Evolutionary conservation across 2,113 vertebrate species (phyloP).

Genomic region (Acinonyx jubatus): DNA sequence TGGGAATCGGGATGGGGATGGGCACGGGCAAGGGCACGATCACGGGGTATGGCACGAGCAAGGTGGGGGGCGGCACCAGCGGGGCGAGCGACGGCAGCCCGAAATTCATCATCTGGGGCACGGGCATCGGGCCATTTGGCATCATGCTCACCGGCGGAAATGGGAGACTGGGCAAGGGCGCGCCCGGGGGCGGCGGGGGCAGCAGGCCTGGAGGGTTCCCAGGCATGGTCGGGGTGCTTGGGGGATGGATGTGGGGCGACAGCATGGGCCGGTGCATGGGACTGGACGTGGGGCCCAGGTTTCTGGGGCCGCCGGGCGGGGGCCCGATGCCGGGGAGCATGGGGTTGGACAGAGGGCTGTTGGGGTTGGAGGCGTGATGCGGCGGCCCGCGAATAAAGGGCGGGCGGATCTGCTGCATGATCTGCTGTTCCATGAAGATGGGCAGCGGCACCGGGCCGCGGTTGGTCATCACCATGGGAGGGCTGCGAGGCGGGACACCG

Average conservation of each 20-base stretch:
- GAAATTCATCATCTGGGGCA: slow-evolving; percentile 97
- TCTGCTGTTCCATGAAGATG: slow-evolving; percentile 99
- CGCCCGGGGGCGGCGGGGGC: slow-evolving; percentile 91
- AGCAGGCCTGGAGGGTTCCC: slow-evolving; percentile 93
- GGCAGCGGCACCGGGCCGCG: slow-evolving; percentile 97
- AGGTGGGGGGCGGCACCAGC: slow-evolving; percentile 96
- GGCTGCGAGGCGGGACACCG: slow-evolving; percentile 94
- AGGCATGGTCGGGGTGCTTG: slow-evolving; percentile 91
- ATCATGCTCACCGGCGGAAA: slow-evolving; percentile 97
- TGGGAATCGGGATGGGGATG: slow-evolving; percentile 97
- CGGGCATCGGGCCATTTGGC: slow-evolving; percentile 94
- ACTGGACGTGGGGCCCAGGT: slow-evolving; percentile 92
- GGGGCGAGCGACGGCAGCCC: slow-evolving; percentile 97
- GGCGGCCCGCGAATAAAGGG: slow-evolving; percentile 92
- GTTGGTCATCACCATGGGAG: slow-evolving; percentile 99
- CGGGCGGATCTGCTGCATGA: slow-evolving; percentile 97
- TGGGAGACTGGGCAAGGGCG: slow-evolving; percentile 92
- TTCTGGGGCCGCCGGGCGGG: slow-evolving; percentile 91
- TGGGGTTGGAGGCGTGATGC: slow-evolving; percentile 92
- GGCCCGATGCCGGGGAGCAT: slow-evolving; percentile 96
- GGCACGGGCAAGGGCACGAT: slow-evolving; percentile 98
- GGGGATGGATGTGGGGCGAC: slow-evolving; percentile 94
- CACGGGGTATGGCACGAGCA: slow-evolving; percentile 98
- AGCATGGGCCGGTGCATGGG: slow-evolving; percentile 97
- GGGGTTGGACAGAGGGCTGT: slow-evolving; percentile 95